These are phyloP conservation scores for Polymixis lichenea DNA, from an alignment of 2,888 invertebrate species.

Conservation along the genomic window DNA sequence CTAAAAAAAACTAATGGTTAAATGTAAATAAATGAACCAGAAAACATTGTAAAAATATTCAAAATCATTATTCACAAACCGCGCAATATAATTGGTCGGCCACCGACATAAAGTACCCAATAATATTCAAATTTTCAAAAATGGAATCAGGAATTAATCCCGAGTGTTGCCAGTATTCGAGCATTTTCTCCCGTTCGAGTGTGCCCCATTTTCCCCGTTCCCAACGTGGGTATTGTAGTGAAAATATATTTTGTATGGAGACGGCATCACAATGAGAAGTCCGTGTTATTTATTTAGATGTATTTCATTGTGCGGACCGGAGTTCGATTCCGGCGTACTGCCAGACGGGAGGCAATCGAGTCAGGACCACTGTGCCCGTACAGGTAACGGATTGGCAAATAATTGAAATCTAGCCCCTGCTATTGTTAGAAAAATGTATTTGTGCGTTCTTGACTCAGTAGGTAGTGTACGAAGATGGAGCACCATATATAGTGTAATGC, in stretches of 20 bases:
- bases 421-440: constrained; percentile 74
- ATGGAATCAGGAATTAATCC: constrained; percentile 77
- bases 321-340: constrained; percentile 80
- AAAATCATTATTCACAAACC: constrained; percentile 36
- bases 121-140: constrained; percentile 77
- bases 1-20: not conserved
- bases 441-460: constrained; percentile 55
- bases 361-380: constrained; percentile 73
- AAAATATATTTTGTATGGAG: constrained; percentile 87
- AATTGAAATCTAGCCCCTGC: constrained; percentile 82
- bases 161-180: constrained; percentile 78
- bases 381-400: constrained; percentile 84
- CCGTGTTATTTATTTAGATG: constrained; percentile 88
- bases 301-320: constrained; percentile 82
- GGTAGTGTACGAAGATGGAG: constrained; percentile 59
- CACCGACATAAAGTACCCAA: constrained; percentile 60
- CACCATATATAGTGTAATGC: constrained; percentile 12
- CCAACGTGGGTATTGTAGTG: constrained; percentile 79
- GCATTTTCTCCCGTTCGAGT: constrained; percentile 81
- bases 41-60: constrained; percentile 16
- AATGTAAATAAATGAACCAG: constrained; percentile 1
- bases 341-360: constrained; percentile 84
- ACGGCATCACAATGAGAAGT: constrained; percentile 83
- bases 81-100: constrained; percentile 57
- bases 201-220: constrained; percentile 83